These are phyloP conservation scores for Sphenopsis melanotis DNA, from an alignment of 2,797 vertebrate genomes.

Conservation along the genomic window DNA sequence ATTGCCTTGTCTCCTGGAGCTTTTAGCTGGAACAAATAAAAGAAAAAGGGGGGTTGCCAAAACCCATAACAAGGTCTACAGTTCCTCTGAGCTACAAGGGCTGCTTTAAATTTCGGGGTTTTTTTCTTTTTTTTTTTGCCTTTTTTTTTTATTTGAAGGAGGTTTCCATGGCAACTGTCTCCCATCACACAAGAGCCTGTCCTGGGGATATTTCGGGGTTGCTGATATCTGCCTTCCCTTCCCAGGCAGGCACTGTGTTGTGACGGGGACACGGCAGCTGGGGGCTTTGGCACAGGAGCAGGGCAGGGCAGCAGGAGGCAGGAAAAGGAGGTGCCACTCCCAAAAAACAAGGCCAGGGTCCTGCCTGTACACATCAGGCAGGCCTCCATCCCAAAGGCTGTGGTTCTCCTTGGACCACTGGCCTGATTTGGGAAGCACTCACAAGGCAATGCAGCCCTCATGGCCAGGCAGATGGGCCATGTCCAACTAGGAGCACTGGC, in stretches of 20 bases:
- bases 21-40: constrained; percentile 42
- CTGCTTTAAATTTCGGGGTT: constrained; percentile 24
- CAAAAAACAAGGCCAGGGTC: background rate
- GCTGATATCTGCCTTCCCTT: constrained; percentile 44
- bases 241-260: constrained; percentile 21
- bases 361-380: background rate
- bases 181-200: constrained; percentile 46
- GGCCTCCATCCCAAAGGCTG: background rate
- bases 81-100: constrained; percentile 40
- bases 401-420: background rate
- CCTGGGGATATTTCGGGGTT: constrained; percentile 45
- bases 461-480: background rate
- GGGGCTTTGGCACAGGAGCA: background rate
- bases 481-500: background rate
- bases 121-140: too few relatives aligned
- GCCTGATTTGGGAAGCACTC: background rate
- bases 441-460: background rate
- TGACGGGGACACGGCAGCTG: background rate
- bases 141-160: constrained; percentile 2
- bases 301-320: background rate
- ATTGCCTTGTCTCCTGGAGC: constrained; percentile 26
- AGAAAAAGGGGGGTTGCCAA: background rate
- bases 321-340: background rate
- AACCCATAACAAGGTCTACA: constrained; percentile 21
- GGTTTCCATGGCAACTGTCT: constrained; percentile 61